These are phyloP conservation scores for Brachypterus glaber DNA, from an alignment of 2,888 invertebrate genomes.

Conservation along the genomic window DNA sequence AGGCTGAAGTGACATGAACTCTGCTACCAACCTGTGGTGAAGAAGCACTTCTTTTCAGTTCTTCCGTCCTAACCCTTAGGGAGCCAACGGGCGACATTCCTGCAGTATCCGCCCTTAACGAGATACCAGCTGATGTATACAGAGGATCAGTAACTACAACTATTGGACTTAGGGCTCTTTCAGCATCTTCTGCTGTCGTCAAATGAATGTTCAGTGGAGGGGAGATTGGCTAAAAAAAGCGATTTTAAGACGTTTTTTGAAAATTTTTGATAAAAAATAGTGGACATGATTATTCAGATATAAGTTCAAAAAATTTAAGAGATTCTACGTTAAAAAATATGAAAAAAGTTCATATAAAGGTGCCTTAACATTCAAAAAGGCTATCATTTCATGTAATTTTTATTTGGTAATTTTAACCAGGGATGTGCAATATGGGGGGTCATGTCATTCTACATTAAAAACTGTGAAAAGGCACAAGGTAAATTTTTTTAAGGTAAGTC, in stretches of 20 bases:
- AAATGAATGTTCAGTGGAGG: constrained; percentile 29
- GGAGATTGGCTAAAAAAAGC: constrained; percentile 22
- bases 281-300: no score
- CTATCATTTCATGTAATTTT: no score
- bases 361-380: no score
- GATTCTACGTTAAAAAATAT: no score
- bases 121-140: constrained; percentile 30
- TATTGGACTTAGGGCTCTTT: constrained; percentile 36
- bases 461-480: no score
- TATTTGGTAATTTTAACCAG: no score
- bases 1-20: not conserved
- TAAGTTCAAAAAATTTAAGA: no score
- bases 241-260: not conserved
- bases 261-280: constrained; percentile 1
- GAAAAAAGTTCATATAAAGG: no score
- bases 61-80: constrained; percentile 47
- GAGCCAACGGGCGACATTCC: constrained; percentile 28
- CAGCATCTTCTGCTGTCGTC: constrained; percentile 25
- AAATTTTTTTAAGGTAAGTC: no score
- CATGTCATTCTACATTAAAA: no score
- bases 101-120: constrained; percentile 27
- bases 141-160: constrained; percentile 38
- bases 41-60: constrained; percentile 51
- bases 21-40: constrained; percentile 47
- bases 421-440: no score